Evolutionary conservation across 2,888 invertebrate genomes (phyloP).

Genomic region (Odontothrips loti): DNA sequence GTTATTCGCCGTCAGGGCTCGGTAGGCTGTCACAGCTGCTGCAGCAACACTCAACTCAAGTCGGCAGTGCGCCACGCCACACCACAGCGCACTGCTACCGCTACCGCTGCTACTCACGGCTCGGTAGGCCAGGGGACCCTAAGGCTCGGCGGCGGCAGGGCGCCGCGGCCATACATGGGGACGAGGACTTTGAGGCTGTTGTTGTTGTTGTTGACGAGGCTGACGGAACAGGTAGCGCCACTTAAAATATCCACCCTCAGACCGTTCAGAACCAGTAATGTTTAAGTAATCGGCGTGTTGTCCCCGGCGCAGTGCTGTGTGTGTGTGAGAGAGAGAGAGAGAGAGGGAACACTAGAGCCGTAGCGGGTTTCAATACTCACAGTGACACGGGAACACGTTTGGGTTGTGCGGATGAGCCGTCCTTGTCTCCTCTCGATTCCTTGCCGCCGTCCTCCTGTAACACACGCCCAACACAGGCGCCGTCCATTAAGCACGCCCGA

Average conservation of each 20-base stretch:
- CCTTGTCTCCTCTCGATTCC: conserved; percentile 28
- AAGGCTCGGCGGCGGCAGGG: neutral
- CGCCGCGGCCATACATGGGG: neutral
- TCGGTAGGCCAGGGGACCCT: neutral
- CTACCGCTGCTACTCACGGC: neutral
- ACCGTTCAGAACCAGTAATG: too few relatives aligned
- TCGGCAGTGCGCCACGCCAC: neutral
- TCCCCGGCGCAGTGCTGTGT: too few relatives aligned
- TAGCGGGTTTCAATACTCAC: neutral
- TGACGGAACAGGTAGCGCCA: too few relatives aligned
- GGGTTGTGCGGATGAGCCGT: neutral
- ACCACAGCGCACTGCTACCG: neutral
- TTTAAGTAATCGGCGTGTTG: too few relatives aligned
- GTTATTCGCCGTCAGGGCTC: too few relatives aligned
- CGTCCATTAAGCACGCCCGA: too few relatives aligned
- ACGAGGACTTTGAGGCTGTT: conserved; percentile 1
- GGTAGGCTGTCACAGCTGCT: too few relatives aligned
- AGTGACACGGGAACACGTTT: neutral
- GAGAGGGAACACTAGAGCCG: too few relatives aligned
- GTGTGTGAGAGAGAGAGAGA: too few relatives aligned
- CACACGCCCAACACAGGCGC: neutral
- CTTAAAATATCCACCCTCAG: too few relatives aligned
- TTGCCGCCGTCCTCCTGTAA: conserved; percentile 17
- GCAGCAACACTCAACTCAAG: too few relatives aligned
- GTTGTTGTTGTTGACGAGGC: neutral